Evolutionary conservation across 1,140 invertebrate genomes (phyloP), one percentile per base, ranked within the genome.

Genomic region (Megathymus violae): DNA sequence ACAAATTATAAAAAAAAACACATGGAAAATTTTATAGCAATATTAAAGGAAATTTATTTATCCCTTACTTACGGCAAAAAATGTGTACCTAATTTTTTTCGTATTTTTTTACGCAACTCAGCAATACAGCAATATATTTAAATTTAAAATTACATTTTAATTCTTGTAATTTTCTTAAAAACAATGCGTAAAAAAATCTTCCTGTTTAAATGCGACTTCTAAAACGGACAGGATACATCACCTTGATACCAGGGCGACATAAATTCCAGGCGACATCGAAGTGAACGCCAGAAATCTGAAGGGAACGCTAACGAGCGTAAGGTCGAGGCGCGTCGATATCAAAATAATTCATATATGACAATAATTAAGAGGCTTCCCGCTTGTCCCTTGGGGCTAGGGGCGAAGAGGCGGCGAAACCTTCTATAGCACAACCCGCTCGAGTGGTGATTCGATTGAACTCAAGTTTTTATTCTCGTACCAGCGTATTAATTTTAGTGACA

Each of bases 341-440:
- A 81, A 89, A 89, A 89, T 89, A 89, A 89, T 80, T 89, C 86
- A 88, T 83, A 87, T 88, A 83, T 88, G 82, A 86, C 83, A 86
- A 89, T 88, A 89, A 89, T 89, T 89, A 89, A 86, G 86, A 88
- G 83, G 80, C 78, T 79, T 76, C 74, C 52, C 38, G 71, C 74
- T 74, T 67, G 71, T 69, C 73, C 67, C 56, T 66, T 64, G 64
- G 62, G 72, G 71, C 72, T 64, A 54, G 48, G 62, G 69, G 76
- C 19, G 64, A 61, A 58, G 64, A 69, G 70, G 58, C 64, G 61
- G 64, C 86, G 89, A 71, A 64, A 54, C 74, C 74, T 67, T 73
- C 62, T 72, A 61, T 69, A 61, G 58, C 65, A 64, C 71, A 69
- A 69, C 63, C 68, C 67, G 60, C 50, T 47, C 68, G 64, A 61